phyloP scores from a whole-genome alignment of 1,140 invertebrate genomes.

The Nixonia krombeini region DNA sequence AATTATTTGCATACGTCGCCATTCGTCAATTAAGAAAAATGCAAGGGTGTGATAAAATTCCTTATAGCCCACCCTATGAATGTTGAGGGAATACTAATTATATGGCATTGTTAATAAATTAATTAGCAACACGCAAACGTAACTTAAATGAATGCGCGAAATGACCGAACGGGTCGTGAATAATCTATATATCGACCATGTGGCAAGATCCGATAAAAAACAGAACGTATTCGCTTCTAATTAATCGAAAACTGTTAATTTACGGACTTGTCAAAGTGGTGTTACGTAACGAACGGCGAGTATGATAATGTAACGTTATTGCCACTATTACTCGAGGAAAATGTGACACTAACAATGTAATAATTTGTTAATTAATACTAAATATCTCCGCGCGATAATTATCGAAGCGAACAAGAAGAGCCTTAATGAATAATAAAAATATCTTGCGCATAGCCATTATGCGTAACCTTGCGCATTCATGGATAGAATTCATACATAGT shows the following conservation, averaged over 20 bases:
- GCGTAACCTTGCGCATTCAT: conserved; percentile 15
- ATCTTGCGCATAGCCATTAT: neutral
- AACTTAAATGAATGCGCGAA: too few relatives aligned
- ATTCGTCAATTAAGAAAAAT: too few relatives aligned
- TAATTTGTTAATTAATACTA: conserved; percentile 7
- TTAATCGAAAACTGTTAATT: neutral
- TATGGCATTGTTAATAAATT: too few relatives aligned
- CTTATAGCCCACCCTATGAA: too few relatives aligned
- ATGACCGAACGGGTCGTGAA: too few relatives aligned
- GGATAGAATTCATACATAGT: conserved; percentile 9
- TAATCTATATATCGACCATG: too few relatives aligned
- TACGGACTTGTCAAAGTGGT: neutral
- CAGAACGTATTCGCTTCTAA: neutral
- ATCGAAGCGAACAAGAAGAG: neutral
- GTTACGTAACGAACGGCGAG: conserved; percentile 5
- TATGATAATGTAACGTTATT: conserved; percentile 12
- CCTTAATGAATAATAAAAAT: conserved; percentile 19
- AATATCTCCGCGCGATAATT: conserved; percentile 11
- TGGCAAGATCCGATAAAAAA: too few relatives aligned
- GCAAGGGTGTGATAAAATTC: too few relatives aligned
- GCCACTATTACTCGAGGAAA: conserved; percentile 7
- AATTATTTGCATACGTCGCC: too few relatives aligned
- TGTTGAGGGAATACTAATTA: too few relatives aligned
- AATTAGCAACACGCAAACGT: too few relatives aligned
- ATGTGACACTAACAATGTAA: conserved; percentile 17